Conservation (phyloP, 2,888 invertebrate genomes). For the Conistra vaccinii region DNA sequence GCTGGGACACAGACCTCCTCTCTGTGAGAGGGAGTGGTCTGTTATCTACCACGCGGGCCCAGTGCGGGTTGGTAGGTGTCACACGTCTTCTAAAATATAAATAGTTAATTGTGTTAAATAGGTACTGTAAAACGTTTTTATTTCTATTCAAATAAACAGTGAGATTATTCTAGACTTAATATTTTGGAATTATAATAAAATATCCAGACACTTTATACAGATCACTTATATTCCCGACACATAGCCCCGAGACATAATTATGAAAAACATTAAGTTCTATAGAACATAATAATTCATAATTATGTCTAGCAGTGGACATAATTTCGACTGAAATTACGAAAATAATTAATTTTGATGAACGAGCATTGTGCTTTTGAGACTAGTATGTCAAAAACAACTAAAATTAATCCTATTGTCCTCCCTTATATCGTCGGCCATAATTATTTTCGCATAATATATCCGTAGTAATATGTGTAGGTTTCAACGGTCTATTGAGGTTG, state of each 20-base stretch:
- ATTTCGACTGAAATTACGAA: background rate
- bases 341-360: background rate
- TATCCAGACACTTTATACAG: too few species aligned
- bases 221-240: too few species aligned
- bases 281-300: background rate
- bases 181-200: background rate
- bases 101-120: too few species aligned
- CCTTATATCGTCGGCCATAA: background rate
- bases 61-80: too few species aligned
- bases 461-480: background rate
- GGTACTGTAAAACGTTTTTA: too few species aligned
- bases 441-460: background rate
- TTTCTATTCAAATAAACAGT: too few species aligned
- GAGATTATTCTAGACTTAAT: background rate
- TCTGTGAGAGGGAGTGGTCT: too few species aligned
- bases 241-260: too few species aligned
- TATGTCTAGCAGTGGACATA: background rate
- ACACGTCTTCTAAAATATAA: too few species aligned
- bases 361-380: background rate
- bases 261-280: too few species aligned
- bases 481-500: conserved; percentile 1
- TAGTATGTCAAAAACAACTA: background rate
- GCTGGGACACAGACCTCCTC: too few species aligned
- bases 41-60: too few species aligned
- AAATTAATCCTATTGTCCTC: background rate